phyloP scores from a whole-genome alignment of 2,888 invertebrate genomes.

The Germaria angustata region DNA sequence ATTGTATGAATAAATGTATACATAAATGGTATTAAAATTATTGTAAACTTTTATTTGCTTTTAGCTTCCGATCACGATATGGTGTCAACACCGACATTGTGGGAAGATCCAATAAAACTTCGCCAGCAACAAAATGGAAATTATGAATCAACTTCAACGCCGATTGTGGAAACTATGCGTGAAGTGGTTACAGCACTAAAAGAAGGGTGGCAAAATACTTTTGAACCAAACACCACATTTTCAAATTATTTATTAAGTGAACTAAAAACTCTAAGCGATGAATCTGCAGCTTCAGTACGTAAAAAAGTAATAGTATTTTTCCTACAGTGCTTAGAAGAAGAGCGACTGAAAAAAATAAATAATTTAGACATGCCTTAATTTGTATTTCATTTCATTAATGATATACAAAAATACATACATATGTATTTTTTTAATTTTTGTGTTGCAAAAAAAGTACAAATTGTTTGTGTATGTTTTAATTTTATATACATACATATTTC shows the following conservation, averaged over 20 bases:
- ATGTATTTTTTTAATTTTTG: too few species aligned
- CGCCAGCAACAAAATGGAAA: background rate
- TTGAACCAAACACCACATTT: background rate
- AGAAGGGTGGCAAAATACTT: background rate
- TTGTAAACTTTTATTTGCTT: too few species aligned
- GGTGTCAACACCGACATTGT: background rate
- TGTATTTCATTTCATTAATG: too few species aligned
- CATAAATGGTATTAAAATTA: too few species aligned
- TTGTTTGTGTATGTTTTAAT: too few species aligned
- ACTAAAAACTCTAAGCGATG: background rate
- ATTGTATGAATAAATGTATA: background rate
- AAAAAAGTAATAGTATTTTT: background rate
- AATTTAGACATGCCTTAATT: background rate
- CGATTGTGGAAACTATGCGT: conserved; percentile 13
- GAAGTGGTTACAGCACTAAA: background rate
- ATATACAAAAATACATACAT: too few species aligned
- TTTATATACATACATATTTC: too few species aligned
- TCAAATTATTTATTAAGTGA: conserved; percentile 4
- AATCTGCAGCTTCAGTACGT: background rate
- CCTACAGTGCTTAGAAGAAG: conserved; percentile 3
- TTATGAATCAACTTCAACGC: background rate
- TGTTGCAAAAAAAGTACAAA: too few species aligned
- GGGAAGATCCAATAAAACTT: background rate
- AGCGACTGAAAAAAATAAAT: background rate
- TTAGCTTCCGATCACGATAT: background rate